Base-by-base conservation (phyloP, 2,797 vertebrate genomes). In the Sebastes umbrosus region DNA sequence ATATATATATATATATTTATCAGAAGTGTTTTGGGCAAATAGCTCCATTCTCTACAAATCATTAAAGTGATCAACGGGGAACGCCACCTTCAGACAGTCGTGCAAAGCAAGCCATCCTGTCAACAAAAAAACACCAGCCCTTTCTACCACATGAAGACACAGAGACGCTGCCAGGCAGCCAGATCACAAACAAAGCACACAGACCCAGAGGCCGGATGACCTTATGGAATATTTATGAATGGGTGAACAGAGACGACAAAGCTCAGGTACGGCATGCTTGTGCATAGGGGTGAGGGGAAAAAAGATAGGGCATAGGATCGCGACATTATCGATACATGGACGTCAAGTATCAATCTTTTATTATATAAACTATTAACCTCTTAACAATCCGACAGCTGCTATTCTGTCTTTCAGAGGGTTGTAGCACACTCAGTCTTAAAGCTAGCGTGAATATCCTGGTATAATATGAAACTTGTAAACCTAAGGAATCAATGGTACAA, bases 191-290 rank as follows among this genome's bases (percentile, higher is more conserved):
- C 80, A 84, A 76, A 79, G 46, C 68, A 77, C 66, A 69, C 39
- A 79, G 24, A 75, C 60, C 34, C 67, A 24, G 46, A 27, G 27
- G 39, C 32, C 67, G 25, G 72, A 75, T 58, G 64, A 87, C 80
- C 78, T 83, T 63, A 72, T 90, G 59, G 90, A 93, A 85, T 83
- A 92, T 92, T 84, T 31, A 91, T 72, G 60, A 86, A 60, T 18
- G 31, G 29, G 58, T 52, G 62, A 88, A 67, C 9, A 55, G 14
- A 83, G 75, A 24, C 6, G 3, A 77, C 63, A 25, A 46, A 59
- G 67, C 71, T 67, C 43, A 67, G 78, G 46, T 77, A 54, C 5
- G 68, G 18, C 32, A 18, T 31, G 29, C 25, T 34, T 16, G 16
- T 36, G 32, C 27, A 8, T 34, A 18, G 43, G 16, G 43, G 43